Evolutionary conservation across 2,888 invertebrate species (phyloP).

Genomic region (Apotomis turbidana): DNA sequence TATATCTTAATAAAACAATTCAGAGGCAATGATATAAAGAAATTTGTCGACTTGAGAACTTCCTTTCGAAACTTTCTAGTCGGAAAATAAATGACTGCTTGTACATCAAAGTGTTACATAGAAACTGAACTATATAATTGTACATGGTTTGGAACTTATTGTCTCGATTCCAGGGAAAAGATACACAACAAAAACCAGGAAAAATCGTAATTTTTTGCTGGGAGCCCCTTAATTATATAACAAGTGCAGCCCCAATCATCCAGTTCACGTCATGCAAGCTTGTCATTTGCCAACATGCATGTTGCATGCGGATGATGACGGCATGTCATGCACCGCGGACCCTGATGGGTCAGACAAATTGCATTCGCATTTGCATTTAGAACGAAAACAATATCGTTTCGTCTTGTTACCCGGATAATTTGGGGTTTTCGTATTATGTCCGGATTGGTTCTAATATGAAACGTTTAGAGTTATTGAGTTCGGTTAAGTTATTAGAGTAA

Average conservation of each 20-base stretch:
- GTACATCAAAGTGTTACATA: too few species aligned
- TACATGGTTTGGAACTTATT: too few species aligned
- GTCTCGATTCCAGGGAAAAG: too few species aligned
- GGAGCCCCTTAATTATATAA: not conserved
- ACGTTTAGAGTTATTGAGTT: slow-evolving; percentile 6
- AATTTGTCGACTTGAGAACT: too few species aligned
- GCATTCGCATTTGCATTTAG: slow-evolving; percentile 48
- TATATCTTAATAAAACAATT: too few species aligned
- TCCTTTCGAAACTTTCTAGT: too few species aligned
- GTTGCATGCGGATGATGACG: slow-evolving; percentile 13
- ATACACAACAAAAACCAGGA: too few species aligned
- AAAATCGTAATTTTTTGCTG: too few species aligned
- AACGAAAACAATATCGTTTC: slow-evolving; percentile 44
- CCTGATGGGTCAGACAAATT: slow-evolving; percentile 16
- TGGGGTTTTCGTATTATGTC: slow-evolving; percentile 27
- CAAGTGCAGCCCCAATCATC: not conserved
- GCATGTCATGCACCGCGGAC: not conserved
- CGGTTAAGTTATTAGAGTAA: not conserved
- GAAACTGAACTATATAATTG: too few species aligned
- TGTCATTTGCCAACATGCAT: slow-evolving; percentile 22
- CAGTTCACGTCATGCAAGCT: slow-evolving; percentile 19
- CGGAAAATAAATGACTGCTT: too few species aligned
- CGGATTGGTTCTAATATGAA: slow-evolving; percentile 14
- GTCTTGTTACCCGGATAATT: slow-evolving; percentile 33
- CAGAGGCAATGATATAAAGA: too few species aligned